Conservation (phyloP, 2,888 invertebrate genomes). For the Drosophila robusta region DNA sequence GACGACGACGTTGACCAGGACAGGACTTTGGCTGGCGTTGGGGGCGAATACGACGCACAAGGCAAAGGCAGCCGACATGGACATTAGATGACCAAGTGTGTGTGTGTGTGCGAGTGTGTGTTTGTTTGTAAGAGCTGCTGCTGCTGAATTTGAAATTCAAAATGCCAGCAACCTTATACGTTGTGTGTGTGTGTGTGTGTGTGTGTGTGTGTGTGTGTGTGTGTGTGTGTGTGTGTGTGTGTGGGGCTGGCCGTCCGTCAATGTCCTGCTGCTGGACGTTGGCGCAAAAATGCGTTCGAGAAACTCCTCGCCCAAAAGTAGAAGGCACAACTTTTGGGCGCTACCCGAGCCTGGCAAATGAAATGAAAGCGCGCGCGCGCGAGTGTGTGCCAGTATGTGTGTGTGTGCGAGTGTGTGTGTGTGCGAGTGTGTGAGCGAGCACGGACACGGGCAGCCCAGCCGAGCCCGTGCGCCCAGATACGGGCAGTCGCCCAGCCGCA, state of each 20-base stretch:
- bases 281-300: slow-evolving; percentile 76
- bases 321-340: slow-evolving; percentile 74
- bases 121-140: slow-evolving; percentile 49
- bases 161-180: slow-evolving; percentile 67
- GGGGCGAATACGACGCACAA: slow-evolving; percentile 54
- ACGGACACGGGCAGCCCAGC: slow-evolving; percentile 5
- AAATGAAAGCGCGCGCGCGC: slow-evolving; percentile 74
- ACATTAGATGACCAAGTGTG: slow-evolving; percentile 51
- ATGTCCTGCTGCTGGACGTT: slow-evolving; percentile 60
- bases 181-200: slow-evolving; percentile 11
- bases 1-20: slow-evolving; percentile 28
- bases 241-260: slow-evolving; percentile 67
- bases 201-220: not conserved
- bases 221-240: slow-evolving; percentile 8
- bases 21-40: slow-evolving; percentile 16
- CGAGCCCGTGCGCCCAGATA: not conserved
- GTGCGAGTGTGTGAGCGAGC: slow-evolving; percentile 19
- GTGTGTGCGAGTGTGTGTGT: slow-evolving; percentile 6
- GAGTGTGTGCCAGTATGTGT: slow-evolving; percentile 25
- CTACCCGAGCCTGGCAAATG: slow-evolving; percentile 66
- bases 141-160: slow-evolving; percentile 80
- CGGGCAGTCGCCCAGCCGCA: slow-evolving; percentile 2
- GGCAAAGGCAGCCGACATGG: slow-evolving; percentile 46
- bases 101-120: slow-evolving; percentile 17
- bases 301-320: slow-evolving; percentile 58